Base-by-base conservation (phyloP, 2,113 vertebrate species). In the Pampusana beccarii region DNA sequence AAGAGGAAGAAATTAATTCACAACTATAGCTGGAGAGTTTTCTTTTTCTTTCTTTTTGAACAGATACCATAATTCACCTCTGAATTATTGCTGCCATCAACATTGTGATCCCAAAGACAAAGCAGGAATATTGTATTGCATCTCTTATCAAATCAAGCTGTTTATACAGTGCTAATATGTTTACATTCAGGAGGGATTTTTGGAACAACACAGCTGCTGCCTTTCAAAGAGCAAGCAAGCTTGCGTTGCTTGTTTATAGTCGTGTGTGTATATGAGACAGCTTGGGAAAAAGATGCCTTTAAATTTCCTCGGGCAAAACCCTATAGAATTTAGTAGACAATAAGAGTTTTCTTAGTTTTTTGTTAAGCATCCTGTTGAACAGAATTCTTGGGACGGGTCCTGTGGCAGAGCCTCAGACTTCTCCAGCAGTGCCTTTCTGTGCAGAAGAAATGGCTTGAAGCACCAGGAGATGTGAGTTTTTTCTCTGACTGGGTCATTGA, bases 1-100 rank as follows among this genome's bases (percentile, higher is more conserved):
- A 94, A 91, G 93, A 96, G 86, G 86, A 92, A 87, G 82, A 95
- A 97, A 97, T 96, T 95, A 95, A 96, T 97, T 96, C 96, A 80
- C 21, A 14, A 38, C 48, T 95, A 36, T 84, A 86, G 88, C 94
- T 86, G 69, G 86, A 74, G 92, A 95, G 88, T 91, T 86, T 93
- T 95, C 86, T 92, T 36, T 85, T 91, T 92, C 91, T 94, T 86
- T 94, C 84, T 86, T 71, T 71, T 74, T 56, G 46, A 62, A 46
- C 90, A 89, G 92, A 86, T 92, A 87, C 40, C 54, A 86, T 96
- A 96, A 97, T 80, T 83, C 86, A 96, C 93, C 93, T 97, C 85
- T 96, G 95, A 97, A 94, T 96, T 73, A 90, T 94, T 95, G 18
- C 64, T 14, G 24, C 80, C 60, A 87, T 94, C 82, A 82, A 88